Evolutionary conservation across 1,140 invertebrate species (phyloP), one percentile per base, ranked within the genome.

Genomic region (Portunus trituberculatus): DNA sequence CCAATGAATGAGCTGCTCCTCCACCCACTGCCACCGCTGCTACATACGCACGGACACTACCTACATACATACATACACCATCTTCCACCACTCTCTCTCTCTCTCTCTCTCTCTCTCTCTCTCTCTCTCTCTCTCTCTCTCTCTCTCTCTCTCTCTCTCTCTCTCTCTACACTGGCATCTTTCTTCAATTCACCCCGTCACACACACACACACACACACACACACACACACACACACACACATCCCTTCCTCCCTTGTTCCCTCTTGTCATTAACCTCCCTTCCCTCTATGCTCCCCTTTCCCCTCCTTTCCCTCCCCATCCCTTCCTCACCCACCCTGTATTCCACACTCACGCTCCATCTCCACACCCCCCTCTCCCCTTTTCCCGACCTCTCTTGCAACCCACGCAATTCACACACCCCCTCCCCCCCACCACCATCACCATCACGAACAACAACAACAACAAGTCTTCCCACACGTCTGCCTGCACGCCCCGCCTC

Each of bases 41-140:
- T 45, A n/a, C 28, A 25, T 45, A 20, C 83, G 28, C 14, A 16
- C 32, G 28, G 4, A 25, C 83, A 7, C 82, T 28, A 86, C 32
- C 12, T 39, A n/a, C 86, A 6, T 20, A 20, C 86, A 25, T 32
- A 20, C 86, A 31, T 45, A 20, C 39, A 10, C 2, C 31, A 3
- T 48, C 39, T 45, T 39, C 12, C 31, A 6, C 39, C 87, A 8
- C 8, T n/a, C 20, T 32, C 46, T n/a, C 12, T 45, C 86, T 3
- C 86, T 3, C 31, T 31, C 39, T 16, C 31, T 10, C 83, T 45
- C 28, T 39, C 86, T 25, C 86, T 25, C 86, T 25, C 86, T 88
- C 86, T 84, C 83, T 84, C 31, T 32, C 31, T 88, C 86, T 84
- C 83, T 84, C 83, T 84, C 83, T 84, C 83, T 84, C 83, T 84